phyloP scores from a whole-genome alignment of 1,140 invertebrate species.

The Glomeris maerens region DNA sequence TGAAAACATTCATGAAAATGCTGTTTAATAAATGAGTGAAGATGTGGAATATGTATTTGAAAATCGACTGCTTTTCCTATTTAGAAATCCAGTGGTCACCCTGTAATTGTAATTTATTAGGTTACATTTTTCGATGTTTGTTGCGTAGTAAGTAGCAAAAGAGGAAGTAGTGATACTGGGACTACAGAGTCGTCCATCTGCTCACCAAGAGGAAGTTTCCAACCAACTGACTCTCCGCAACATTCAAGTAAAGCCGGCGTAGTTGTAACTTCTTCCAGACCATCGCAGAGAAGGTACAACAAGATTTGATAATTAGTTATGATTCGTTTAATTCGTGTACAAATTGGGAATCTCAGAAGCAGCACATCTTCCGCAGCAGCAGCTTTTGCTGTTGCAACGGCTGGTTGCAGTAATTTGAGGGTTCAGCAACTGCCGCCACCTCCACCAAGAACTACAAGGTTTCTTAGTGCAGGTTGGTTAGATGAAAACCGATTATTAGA shows the following conservation, averaged over 20 bases:
- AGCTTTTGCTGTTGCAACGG: conserved; percentile 83
- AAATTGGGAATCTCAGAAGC: conserved; percentile 42
- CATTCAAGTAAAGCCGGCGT: conserved; percentile 62
- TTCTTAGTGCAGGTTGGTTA: not conserved
- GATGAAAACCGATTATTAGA: too few relatives aligned
- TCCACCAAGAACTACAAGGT: conserved; percentile 5
- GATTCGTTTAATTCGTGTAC: not conserved
- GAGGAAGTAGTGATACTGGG: conserved; percentile 6
- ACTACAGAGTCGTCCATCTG: conserved; percentile 19
- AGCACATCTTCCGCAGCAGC: conserved; percentile 77
- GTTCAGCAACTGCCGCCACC: conserved; percentile 32
- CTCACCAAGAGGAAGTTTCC: conserved; percentile 22
- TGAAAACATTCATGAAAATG: not conserved
- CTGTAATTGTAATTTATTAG: not conserved
- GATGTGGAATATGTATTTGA: not conserved
- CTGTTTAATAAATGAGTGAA: not conserved
- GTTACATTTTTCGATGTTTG: not conserved
- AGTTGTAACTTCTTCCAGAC: conserved; percentile 80
- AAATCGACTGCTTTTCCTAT: too few relatives aligned
- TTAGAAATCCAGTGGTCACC: too few relatives aligned
- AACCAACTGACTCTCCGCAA: conserved; percentile 32
- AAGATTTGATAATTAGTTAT: conserved; percentile 17
- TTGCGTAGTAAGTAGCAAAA: not conserved
- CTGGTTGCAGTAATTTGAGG: conserved; percentile 64
- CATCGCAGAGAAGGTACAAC: conserved; percentile 66